These are phyloP conservation scores for Drosophila sproati DNA, from an alignment of 1,140 invertebrate genomes.

Conservation along the genomic window DNA sequence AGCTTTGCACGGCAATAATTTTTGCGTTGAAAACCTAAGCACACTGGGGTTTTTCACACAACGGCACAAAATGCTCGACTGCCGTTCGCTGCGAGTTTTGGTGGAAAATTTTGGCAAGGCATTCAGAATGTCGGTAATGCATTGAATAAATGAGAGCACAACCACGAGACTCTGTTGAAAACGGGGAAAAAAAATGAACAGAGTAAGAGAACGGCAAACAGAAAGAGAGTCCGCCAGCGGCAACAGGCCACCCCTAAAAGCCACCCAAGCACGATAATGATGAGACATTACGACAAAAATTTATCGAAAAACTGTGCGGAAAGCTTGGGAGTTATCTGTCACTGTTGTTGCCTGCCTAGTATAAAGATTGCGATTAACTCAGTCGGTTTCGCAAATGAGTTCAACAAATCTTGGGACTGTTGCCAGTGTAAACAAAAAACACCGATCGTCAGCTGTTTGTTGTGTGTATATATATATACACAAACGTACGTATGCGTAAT, in stretches of 20 bases:
- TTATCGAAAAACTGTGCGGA: slow-evolving; percentile 40
- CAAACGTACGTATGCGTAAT: background rate
- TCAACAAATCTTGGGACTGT: slow-evolving; percentile 41
- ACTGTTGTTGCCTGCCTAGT: background rate
- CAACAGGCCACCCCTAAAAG: slow-evolving; percentile 75
- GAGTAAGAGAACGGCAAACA: slow-evolving; percentile 7
- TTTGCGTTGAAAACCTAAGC: slow-evolving; percentile 33
- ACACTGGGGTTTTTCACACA: slow-evolving; percentile 43
- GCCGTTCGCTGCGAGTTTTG: slow-evolving; percentile 39
- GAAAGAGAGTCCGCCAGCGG: slow-evolving; percentile 10
- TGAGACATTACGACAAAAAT: slow-evolving; percentile 31
- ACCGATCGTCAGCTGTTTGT: slow-evolving; percentile 64
- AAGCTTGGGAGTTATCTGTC: slow-evolving; percentile 39
- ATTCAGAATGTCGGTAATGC: slow-evolving; percentile 60
- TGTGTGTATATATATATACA: background rate
- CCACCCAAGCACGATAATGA: slow-evolving; percentile 23
- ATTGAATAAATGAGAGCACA: slow-evolving; percentile 23
- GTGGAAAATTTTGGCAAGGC: slow-evolving; percentile 73
- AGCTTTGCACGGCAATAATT: slow-evolving; percentile 38
- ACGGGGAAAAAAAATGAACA: slow-evolving; percentile 31
- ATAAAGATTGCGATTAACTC: slow-evolving; percentile 33
- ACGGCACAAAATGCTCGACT: slow-evolving; percentile 61
- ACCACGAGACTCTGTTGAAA: slow-evolving; percentile 35
- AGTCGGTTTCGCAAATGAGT: slow-evolving; percentile 26
- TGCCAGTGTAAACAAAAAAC: slow-evolving; percentile 66